A percentile compares a stretch with the other conserved stretches of the same genome.
These are phyloP conservation scores for Sebastes vulpes DNA, from an alignment of 2,797 vertebrate species.

Conservation along the genomic window DNA sequence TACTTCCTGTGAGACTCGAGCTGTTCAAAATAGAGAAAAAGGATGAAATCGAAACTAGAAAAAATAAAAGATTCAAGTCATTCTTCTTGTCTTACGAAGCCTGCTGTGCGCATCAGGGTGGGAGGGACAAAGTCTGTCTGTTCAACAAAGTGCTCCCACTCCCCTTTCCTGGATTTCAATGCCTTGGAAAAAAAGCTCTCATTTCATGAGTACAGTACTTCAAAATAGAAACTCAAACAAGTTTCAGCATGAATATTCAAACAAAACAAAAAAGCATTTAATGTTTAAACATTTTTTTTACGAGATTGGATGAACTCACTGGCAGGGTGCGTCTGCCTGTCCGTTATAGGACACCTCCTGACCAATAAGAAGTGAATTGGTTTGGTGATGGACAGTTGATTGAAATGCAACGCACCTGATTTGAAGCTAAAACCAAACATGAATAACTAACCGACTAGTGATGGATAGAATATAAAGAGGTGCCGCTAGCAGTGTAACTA, in stretches of 20 bases:
- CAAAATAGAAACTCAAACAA: slow-evolving; percentile 79
- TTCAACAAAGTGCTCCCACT: slow-evolving; percentile 69
- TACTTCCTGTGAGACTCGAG: slow-evolving; percentile 60
- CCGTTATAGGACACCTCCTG: slow-evolving; percentile 35
- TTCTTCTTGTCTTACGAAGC: slow-evolving; percentile 82
- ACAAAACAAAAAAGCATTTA: slow-evolving; percentile 53
- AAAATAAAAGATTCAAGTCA: slow-evolving; percentile 77
- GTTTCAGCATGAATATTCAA: slow-evolving; percentile 73
- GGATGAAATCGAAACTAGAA: slow-evolving; percentile 53
- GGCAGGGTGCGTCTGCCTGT: slow-evolving; percentile 35
- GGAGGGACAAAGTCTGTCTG: slow-evolving; percentile 55
- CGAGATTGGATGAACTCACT: slow-evolving; percentile 50
- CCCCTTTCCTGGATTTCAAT: slow-evolving; percentile 81
- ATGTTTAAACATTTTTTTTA: slow-evolving; percentile 55
- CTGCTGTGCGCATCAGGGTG: slow-evolving; percentile 78
- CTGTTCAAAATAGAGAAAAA: slow-evolving; percentile 58
- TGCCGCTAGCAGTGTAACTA: slow-evolving; percentile 53
- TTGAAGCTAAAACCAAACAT: slow-evolving; percentile 60
- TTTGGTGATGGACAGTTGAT: slow-evolving; percentile 54
- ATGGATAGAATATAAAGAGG: slow-evolving; percentile 55
- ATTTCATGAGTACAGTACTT: slow-evolving; percentile 90
- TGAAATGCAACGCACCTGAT: slow-evolving; percentile 73
- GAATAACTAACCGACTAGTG: slow-evolving; percentile 53
- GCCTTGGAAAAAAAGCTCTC: slow-evolving; percentile 84
- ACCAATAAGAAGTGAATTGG: slow-evolving; percentile 24